Conservation (phyloP, 2,888 invertebrate genomes). For the Erebia ligea region DNA sequence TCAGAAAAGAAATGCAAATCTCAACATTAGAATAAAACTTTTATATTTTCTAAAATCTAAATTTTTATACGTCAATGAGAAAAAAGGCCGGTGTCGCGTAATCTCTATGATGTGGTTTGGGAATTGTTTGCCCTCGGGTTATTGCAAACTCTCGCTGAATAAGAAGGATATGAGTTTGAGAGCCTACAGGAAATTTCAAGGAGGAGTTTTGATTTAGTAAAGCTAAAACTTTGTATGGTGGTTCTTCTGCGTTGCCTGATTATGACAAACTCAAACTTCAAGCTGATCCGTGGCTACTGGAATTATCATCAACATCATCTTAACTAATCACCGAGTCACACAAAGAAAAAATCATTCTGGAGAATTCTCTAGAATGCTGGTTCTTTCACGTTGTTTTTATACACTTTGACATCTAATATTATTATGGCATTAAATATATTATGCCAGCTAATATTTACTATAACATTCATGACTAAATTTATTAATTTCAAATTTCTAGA, state of each 20-base stretch:
- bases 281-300: too few relatives aligned
- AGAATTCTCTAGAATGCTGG: too few relatives aligned
- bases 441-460: too few relatives aligned
- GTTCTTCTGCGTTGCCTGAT: not conserved
- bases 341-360: too few relatives aligned
- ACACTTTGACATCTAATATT: too few relatives aligned
- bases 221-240: not conserved
- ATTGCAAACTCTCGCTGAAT: slow-evolving; percentile 19
- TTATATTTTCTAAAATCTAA: not conserved
- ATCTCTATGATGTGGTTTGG: slow-evolving; percentile 29
- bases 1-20: not conserved
- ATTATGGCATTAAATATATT: too few relatives aligned
- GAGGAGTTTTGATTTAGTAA: not conserved
- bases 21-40: not conserved
- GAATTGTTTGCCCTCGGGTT: slow-evolving; percentile 27
- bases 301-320: too few relatives aligned
- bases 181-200: too few relatives aligned
- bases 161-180: slow-evolving; percentile 14
- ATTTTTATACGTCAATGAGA: not conserved
- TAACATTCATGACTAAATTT: too few relatives aligned
- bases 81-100: not conserved
- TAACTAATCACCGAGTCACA: too few relatives aligned
- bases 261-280: not conserved
- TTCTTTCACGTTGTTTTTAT: too few relatives aligned
- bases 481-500: too few relatives aligned